These are phyloP conservation scores for Pituophis catenifer DNA, from an alignment of 2,113 vertebrate species.

Conservation along the genomic window DNA sequence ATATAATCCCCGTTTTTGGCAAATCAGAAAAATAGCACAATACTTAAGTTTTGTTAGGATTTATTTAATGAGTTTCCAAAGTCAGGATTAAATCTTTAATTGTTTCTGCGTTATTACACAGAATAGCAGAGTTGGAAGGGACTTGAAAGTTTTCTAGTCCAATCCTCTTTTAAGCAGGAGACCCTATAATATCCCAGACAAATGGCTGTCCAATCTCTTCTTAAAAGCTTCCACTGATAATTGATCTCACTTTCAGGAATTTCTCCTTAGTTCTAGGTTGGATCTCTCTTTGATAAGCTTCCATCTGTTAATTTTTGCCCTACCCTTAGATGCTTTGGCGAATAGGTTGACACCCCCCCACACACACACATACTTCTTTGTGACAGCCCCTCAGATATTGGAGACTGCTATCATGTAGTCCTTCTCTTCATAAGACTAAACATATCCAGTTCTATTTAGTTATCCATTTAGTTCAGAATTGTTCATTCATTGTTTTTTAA, in stretches of 20 bases:
- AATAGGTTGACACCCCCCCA: not conserved
- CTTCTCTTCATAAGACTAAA: not conserved
- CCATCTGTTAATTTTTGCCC: not conserved
- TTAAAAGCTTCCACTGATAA: not conserved
- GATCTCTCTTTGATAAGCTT: not conserved
- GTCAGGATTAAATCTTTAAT: not conserved
- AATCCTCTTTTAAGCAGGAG: not conserved
- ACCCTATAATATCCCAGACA: not conserved
- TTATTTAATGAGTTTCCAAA: not conserved
- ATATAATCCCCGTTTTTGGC: not conserved
- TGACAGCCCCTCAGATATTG: not conserved
- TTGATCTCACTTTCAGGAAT: not conserved
- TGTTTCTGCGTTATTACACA: not conserved
- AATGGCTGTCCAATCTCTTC: not conserved
- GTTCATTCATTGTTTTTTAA: not conserved
- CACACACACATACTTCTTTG: not conserved
- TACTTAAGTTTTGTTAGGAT: not conserved
- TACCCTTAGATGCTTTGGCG: not conserved
- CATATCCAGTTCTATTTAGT: not conserved
- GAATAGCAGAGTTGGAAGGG: not conserved
- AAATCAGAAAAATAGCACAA: not conserved
- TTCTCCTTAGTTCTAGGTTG: not conserved
- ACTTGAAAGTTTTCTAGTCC: not conserved
- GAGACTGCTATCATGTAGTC: not conserved
- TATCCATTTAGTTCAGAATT: not conserved